Evolutionary conservation across 2,888 invertebrate species (phyloP).

Genomic region (Drosophila prolongata): DNA sequence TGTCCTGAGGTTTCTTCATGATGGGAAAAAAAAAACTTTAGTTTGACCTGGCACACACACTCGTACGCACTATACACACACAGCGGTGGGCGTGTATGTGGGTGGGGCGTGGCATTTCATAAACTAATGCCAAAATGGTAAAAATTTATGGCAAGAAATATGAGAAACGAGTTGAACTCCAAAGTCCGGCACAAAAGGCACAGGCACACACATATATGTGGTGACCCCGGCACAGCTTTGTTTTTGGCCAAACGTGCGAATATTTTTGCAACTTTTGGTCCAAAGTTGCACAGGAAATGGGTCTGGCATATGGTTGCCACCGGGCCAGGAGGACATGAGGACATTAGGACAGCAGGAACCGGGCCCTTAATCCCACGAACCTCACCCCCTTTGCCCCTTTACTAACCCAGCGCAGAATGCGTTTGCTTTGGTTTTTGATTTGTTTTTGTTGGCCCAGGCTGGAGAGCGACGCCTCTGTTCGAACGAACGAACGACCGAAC

Average conservation of each 20-base stretch:
- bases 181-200: conserved; percentile 40
- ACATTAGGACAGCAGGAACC: conserved; percentile 12
- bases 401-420: conserved; percentile 26
- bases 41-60: conserved; percentile 44
- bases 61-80: background rate
- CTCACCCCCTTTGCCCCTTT: no score
- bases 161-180: conserved; percentile 48
- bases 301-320: conserved; percentile 61
- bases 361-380: conserved; percentile 13
- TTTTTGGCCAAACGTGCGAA: conserved; percentile 72
- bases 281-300: conserved; percentile 74
- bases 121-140: conserved; percentile 58
- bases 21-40: conserved; percentile 39
- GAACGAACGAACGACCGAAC: conserved; percentile 5
- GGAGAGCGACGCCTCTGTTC: conserved; percentile 16
- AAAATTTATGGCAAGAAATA: conserved; percentile 74
- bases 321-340: conserved; percentile 20
- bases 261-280: conserved; percentile 77
- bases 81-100: conserved; percentile 3
- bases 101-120: conserved; percentile 51
- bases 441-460: conserved; percentile 49
- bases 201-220: conserved; percentile 17
- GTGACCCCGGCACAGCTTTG: conserved; percentile 47
- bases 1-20: conserved; percentile 34
- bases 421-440: conserved; percentile 65